Evolutionary conservation across 2,888 invertebrate species (phyloP), one percentile per base, ranked within the genome.

Genomic region (Clistopyga incitator): DNA sequence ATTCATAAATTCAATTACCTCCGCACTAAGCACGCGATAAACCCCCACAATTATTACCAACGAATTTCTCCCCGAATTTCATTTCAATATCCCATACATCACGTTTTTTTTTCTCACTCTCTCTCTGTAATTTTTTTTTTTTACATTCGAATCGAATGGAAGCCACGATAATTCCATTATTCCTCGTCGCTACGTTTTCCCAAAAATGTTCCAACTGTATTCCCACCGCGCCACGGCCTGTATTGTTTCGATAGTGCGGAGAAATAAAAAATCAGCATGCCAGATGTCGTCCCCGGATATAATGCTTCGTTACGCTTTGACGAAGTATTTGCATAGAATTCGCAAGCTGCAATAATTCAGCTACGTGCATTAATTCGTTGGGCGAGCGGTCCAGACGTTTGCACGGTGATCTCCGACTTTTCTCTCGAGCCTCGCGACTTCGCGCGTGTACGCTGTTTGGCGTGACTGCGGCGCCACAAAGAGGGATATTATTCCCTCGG

Each of bases 401-500:
- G 45, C 45, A n/a, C 50, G 54, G 10, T 70, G 54, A 70, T 70
- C 70, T 54, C 54, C 70, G 70, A 70, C 54, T 70, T 70, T 70
- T 20, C 54, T 29, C 10, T 34, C 6, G 38, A 54, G 70, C 70
- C 29, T 70, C 70, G 38, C 20, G 52, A 54, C 20, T 72, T 38
- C 20, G 6, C 50, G 6, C 6, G n/a, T n/a, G 4, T 34, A 52
- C 29, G 20, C 38, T 70, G 18, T 50, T 52, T 23, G 68, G 18
- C 25, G 25, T 13, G 88, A 88, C 89, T 88, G 88, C 88, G 88
- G 87, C 88, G 42, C 85, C 87, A 89, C 89, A 89, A 89, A 90
- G 89, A 88, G 90, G 90, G 89, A 90, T 90, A 90, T 90, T 90
- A 91, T 90, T 91, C 90, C 90, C 90, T 88, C 88, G 88, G 89